Base-by-base conservation (phyloP, 2,797 vertebrate genomes). In the Lagocephalus sceleratus region DNA sequence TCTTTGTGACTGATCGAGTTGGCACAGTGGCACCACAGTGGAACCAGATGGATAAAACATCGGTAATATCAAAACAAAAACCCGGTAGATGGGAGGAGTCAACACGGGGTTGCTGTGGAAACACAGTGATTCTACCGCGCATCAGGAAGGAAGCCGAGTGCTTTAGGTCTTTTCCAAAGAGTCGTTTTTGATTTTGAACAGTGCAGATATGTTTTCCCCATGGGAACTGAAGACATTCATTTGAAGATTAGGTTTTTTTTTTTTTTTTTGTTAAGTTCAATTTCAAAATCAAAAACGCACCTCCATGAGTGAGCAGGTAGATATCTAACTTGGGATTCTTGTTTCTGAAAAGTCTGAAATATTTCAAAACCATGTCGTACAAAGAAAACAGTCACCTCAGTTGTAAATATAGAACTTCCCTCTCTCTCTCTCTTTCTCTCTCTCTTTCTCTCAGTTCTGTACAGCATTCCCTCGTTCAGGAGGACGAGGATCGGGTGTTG, bases 401-500 rank as follows among this genome's bases (percentile, higher is more conserved):
- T 94, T 94, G 94, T 92, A 97, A 98, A 96, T 95, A 94, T 95
- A 96, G 93, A 96, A 88, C 91, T 83, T 3, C 32, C 32, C 26
- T 29, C 26, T 26, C 6, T 26, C 26, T 26, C 26, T 26, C 26
- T 26, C 26, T 26, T 9, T 26, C 26, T 32, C 29, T 14, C 26
- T 9, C 26, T 9, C 26, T 92, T 88, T 93, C 85, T 75, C 64
- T 78, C 64, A 69, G 65, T 26, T 80, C 92, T 94, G 92, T 93
- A 94, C 94, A 94, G 66, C 63, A 63, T 73, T 76, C 53, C 71
- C 63, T 76, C 75, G 70, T 57, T 32, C 11, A 19, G 16, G 40
- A 65, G 65, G 69, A 63, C 46, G 64, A 71, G 73, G 73, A 81
- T 67, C 56, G 20, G 58, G 63, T 50, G 65, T 23, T 50, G 63